phyloP scores from a whole-genome alignment of 2,113 vertebrate genomes.

The Saimiri boliviensis region DNA sequence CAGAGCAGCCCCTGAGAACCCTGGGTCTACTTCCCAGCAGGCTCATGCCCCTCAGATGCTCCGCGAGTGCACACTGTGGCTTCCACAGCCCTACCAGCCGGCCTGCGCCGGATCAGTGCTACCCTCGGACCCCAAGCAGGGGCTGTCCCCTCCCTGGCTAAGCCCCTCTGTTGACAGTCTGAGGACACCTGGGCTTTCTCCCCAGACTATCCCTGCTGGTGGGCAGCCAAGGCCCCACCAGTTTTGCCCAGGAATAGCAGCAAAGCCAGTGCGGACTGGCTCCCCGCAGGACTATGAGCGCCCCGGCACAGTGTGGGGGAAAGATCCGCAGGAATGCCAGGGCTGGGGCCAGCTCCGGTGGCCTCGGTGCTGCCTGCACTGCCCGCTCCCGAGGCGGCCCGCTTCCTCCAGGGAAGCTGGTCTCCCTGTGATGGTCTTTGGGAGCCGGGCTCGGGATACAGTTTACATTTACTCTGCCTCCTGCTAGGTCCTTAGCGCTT shows the following conservation, averaged over 20 bases:
- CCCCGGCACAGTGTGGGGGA: background rate
- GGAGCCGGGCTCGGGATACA: background rate
- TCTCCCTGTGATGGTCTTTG: background rate
- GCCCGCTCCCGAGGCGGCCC: background rate
- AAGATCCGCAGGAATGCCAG: background rate
- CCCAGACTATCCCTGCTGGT: background rate
- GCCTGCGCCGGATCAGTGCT: background rate
- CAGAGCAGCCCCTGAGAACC: background rate
- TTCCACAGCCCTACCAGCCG: background rate
- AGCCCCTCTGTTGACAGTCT: background rate
- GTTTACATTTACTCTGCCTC: background rate
- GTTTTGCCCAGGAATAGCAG: background rate
- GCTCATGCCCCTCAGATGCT: background rate
- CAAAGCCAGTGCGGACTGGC: background rate
- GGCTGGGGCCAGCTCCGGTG: background rate
- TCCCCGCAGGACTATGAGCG: background rate
- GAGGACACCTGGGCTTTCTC: background rate
- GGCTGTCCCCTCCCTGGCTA: background rate
- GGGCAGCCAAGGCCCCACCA: background rate
- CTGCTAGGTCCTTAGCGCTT: background rate
- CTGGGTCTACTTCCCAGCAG: background rate
- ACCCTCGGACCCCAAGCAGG: background rate
- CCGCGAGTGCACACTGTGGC: background rate
- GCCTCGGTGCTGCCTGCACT: background rate
- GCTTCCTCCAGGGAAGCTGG: background rate